Conservation (phyloP, 2,113 vertebrate species). For the Dermatemys mawii region DNA sequence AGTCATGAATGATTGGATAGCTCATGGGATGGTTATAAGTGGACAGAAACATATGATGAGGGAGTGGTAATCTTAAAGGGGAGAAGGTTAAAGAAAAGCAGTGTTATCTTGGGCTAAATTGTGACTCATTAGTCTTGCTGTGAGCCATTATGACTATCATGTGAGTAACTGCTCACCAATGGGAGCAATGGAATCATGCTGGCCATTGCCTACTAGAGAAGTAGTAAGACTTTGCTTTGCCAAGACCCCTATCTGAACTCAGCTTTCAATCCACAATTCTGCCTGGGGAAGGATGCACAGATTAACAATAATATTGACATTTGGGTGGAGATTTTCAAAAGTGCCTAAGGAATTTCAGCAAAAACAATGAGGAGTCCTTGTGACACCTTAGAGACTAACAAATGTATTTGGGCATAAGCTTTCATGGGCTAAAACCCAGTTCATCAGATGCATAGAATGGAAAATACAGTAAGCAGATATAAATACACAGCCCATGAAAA, state of each 20-base stretch:
- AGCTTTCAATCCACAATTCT: not conserved
- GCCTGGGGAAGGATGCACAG: not conserved
- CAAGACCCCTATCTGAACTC: not conserved
- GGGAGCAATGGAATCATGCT: not conserved
- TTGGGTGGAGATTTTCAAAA: too few species aligned
- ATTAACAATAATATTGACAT: too few species aligned
- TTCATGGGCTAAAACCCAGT: too few species aligned
- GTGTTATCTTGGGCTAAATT: fast-evolving
- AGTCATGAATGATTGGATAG: not conserved
- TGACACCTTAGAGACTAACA: too few species aligned
- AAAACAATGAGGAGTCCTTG: too few species aligned
- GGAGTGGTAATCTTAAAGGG: not conserved
- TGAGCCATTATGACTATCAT: not conserved
- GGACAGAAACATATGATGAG: not conserved
- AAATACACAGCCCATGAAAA: too few species aligned
- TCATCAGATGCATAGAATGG: too few species aligned
- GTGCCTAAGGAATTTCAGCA: too few species aligned
- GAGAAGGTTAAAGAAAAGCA: fast-evolving
- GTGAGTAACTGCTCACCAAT: not conserved
- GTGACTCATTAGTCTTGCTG: not conserved
- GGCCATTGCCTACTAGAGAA: not conserved
- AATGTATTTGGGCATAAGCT: too few species aligned
- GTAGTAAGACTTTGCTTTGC: not conserved
- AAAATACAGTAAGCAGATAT: too few species aligned
- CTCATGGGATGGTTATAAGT: not conserved